These are phyloP conservation scores for Bos taurus DNA, from an alignment of 2,113 vertebrate species.

Conservation along the genomic window DNA sequence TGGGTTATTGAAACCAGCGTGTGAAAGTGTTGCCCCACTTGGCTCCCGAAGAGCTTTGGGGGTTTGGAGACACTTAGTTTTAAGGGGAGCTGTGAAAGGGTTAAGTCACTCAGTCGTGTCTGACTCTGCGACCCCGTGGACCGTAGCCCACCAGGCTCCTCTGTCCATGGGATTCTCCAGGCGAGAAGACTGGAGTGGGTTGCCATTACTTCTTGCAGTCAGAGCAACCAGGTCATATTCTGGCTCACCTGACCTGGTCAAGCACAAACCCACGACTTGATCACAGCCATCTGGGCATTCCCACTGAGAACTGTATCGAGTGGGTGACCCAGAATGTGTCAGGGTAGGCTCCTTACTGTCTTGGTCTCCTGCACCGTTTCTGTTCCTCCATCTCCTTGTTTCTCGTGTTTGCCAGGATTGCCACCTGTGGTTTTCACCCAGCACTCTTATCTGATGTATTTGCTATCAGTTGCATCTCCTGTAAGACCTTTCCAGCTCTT, in stretches of 20 bases:
- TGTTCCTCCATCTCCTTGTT: no score
- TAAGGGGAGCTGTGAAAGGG: not conserved
- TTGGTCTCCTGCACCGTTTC: not conserved
- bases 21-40: not conserved
- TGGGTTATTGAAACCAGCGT: fast-evolving
- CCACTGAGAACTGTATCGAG: no score
- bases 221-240: not conserved
- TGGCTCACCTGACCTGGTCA: not conserved
- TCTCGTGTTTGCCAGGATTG: fast-evolving
- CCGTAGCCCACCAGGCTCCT: fast-evolving
- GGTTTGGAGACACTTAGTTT: not conserved
- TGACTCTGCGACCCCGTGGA: fast-evolving
- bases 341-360: not conserved
- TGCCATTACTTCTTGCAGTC: not conserved
- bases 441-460: not conserved
- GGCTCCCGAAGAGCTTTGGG: fast-evolving
- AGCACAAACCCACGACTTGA: fast-evolving
- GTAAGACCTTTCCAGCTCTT: not conserved
- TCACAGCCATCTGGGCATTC: fast-evolving
- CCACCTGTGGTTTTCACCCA: not conserved
- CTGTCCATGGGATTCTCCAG: not conserved
- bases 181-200: not conserved
- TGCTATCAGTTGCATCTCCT: fast-evolving
- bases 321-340: fast-evolving
- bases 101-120: not conserved